A percentile compares a stretch with the other conserved stretches of the same genome.
Evolutionary conservation across 2,888 invertebrate genomes (phyloP).

Genomic region (Drosophila kanekoi): DNA sequence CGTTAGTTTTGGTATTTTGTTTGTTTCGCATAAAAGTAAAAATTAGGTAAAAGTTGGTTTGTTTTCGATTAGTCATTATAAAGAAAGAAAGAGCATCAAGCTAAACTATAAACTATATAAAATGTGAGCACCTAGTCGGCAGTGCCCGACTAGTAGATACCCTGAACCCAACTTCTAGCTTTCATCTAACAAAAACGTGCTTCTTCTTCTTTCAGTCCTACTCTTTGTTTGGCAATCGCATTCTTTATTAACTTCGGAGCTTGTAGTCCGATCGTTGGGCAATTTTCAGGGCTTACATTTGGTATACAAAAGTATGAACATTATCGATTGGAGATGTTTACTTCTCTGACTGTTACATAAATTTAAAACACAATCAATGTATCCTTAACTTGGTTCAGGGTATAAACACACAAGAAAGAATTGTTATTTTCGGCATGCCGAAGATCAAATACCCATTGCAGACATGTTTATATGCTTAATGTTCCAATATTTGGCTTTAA

Average conservation of each 20-base stretch:
- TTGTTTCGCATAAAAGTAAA: constrained; percentile 55
- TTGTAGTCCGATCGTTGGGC: too few species aligned
- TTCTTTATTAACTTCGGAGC: too few species aligned
- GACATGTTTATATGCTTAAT: neutral
- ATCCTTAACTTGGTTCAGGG: too few species aligned
- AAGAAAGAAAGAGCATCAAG: constrained; percentile 15
- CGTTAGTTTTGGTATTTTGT: constrained; percentile 46
- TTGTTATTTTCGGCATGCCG: neutral
- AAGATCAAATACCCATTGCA: neutral
- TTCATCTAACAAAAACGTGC: too few species aligned
- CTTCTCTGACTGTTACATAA: too few species aligned
- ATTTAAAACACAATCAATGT: too few species aligned
- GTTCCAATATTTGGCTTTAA: too few species aligned
- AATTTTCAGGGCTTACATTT: too few species aligned
- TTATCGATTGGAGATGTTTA: too few species aligned
- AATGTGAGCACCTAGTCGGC: neutral
- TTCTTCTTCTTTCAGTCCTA: too few species aligned
- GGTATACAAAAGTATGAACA: too few species aligned
- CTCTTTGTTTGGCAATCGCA: too few species aligned
- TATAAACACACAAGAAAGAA: neutral
- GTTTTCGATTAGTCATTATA: constrained; percentile 47
- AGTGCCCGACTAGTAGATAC: neutral
- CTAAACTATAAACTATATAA: constrained; percentile 15
- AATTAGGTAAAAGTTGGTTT: constrained; percentile 47
- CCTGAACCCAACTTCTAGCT: neutral